Conservation (phyloP, 2,113 vertebrate genomes). For the Oryzias melastigma region DNA sequence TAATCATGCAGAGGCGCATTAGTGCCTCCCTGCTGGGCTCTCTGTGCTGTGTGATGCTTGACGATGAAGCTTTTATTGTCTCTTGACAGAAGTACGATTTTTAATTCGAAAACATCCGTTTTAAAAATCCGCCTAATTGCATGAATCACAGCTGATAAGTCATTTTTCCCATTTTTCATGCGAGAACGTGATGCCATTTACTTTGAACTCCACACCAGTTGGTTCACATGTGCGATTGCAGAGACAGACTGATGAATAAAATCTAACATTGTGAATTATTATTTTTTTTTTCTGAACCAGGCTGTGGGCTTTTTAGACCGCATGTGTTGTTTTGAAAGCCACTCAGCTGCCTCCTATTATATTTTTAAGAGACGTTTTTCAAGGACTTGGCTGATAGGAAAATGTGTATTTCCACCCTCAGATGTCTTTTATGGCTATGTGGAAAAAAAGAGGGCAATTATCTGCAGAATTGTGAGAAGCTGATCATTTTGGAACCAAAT, state of each 20-base stretch:
- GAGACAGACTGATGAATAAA: conserved; percentile 24
- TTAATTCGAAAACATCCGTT: conserved; percentile 19
- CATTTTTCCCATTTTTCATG: conserved; percentile 23
- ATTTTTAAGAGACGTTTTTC: too few species aligned
- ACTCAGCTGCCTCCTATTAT: too few species aligned
- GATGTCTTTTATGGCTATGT: too few species aligned
- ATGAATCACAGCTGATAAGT: conserved; percentile 17
- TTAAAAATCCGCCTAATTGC: conserved; percentile 21
- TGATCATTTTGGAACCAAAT: neutral
- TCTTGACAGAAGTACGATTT: neutral
- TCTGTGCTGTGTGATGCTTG: conserved; percentile 8
- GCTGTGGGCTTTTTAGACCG: too few species aligned
- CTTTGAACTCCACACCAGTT: conserved; percentile 18
- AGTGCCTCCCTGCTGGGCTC: conserved; percentile 2
- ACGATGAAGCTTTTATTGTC: conserved; percentile 12
- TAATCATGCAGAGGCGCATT: neutral
- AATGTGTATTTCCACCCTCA: too few species aligned
- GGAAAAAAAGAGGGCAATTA: too few species aligned
- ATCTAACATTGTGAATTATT: too few species aligned
- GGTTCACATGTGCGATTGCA: conserved; percentile 21
- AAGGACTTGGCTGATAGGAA: too few species aligned
- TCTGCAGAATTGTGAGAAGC: too few species aligned
- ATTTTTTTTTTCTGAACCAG: too few species aligned
- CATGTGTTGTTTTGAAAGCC: too few species aligned
- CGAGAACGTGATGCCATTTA: conserved; percentile 26